Evolutionary conservation across 2,888 invertebrate genomes (phyloP).

Genomic region (Aphrophora alni): DNA sequence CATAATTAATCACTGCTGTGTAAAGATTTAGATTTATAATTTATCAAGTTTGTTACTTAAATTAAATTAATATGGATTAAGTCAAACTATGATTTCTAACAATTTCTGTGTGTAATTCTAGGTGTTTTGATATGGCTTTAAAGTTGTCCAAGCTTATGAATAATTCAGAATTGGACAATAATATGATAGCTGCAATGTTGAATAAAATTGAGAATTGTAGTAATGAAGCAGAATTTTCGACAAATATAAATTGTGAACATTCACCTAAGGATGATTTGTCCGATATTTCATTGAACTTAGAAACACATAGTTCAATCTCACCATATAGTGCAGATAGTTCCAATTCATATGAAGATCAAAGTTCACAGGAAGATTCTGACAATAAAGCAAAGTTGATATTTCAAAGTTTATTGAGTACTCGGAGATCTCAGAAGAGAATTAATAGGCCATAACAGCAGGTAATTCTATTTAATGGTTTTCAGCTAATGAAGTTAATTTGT

Average conservation of each 20-base stretch:
- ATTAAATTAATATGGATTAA: neutral
- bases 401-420: neutral
- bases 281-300: neutral
- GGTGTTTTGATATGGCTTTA: neutral
- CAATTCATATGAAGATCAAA: neutral
- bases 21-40: too few relatives aligned
- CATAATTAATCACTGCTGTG: too few relatives aligned
- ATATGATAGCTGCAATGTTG: neutral
- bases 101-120: neutral
- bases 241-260: neutral
- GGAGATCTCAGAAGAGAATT: neutral
- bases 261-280: neutral
- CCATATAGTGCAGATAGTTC: neutral
- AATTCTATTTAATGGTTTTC: too few relatives aligned
- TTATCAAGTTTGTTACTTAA: too few relatives aligned
- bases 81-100: neutral
- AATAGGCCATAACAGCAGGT: neutral
- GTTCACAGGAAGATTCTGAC: neutral
- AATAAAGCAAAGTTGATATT: neutral
- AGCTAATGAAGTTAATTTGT: too few relatives aligned
- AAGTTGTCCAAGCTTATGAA: neutral
- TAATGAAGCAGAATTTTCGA: neutral
- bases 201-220: neutral
- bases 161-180: neutral
- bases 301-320: neutral